phyloP scores from a whole-genome alignment of 2,888 invertebrate species.

The Rhabditophanes sp. region DNA sequence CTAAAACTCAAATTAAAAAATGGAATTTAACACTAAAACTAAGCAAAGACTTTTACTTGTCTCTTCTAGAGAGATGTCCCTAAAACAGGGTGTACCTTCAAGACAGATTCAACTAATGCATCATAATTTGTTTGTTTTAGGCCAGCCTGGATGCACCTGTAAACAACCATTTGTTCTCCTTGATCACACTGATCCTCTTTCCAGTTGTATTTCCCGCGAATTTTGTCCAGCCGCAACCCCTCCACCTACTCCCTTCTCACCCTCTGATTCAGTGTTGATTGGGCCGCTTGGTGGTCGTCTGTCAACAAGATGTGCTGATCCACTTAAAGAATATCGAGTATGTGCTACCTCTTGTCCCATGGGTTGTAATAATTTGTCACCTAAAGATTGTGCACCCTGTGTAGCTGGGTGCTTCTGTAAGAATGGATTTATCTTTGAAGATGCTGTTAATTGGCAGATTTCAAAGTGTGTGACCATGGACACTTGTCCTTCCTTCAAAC shows the following conservation, averaged over 20 bases:
- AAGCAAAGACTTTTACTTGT: no score
- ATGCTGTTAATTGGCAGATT: conserved; percentile 10
- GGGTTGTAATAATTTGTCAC: conserved; percentile 29
- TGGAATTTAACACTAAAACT: no score
- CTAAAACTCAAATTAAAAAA: no score
- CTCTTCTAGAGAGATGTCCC: no score
- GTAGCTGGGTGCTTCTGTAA: conserved; percentile 33
- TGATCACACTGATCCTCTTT: conserved; percentile 17
- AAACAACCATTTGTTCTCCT: conserved; percentile 14
- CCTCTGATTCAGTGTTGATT: no score
- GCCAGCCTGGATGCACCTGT: conserved; percentile 29
- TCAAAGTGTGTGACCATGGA: conserved; percentile 9
- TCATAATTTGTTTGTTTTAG: no score
- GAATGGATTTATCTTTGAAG: conserved; percentile 15
- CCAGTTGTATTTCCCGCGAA: conserved; percentile 24
- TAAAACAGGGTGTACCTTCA: no score
- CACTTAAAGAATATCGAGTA: conserved; percentile 17
- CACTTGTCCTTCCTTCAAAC: no score
- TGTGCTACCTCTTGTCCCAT: conserved; percentile 35
- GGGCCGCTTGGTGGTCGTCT: no score
- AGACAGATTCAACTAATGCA: no score
- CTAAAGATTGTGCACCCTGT: conserved; percentile 28
- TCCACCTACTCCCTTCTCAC: no score
- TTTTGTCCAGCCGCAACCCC: conserved; percentile 19
- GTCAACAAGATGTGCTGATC: conserved; percentile 5